Percentiles rank a stretch among this genome's conserved stretches.
phyloP scores from a whole-genome alignment of 2,797 vertebrate species.

The Mionectes olivaceus region DNA sequence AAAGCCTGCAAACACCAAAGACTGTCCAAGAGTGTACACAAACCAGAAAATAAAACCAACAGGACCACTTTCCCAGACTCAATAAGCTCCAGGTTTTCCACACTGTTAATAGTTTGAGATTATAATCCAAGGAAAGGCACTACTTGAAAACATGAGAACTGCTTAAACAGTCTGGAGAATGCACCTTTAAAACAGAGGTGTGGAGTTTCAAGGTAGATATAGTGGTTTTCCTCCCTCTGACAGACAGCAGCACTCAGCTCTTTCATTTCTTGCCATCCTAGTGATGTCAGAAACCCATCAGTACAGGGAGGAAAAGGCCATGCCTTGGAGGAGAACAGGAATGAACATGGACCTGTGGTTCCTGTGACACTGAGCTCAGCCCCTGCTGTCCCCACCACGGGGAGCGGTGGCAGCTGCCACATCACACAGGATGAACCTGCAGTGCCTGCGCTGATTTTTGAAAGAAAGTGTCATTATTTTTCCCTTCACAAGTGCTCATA shows the following conservation, averaged over 20 bases:
- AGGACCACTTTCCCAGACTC: background rate
- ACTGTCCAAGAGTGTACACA: background rate
- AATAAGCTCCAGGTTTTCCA: background rate
- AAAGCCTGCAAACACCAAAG: background rate
- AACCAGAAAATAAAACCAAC: conserved; percentile 16
- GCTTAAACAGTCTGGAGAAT: background rate
- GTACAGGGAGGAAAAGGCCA: background rate
- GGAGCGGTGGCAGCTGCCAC: background rate
- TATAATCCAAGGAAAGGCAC: background rate
- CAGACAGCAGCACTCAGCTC: background rate
- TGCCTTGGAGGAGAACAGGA: background rate
- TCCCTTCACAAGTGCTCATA: accelerated
- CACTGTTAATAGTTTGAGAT: background rate
- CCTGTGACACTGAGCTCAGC: background rate
- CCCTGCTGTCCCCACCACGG: background rate
- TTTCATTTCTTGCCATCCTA: conserved; percentile 35
- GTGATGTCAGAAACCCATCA: conserved; percentile 31
- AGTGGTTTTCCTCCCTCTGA: background rate
- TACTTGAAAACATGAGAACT: background rate
- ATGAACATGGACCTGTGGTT: accelerated
- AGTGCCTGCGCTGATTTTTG: accelerated
- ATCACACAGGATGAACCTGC: accelerated
- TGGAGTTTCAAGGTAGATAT: background rate
- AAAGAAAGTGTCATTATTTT: background rate
- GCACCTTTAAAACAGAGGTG: background rate